phyloP scores from a whole-genome alignment of 2,797 vertebrate genomes.

The Mallotus villosus region DNA sequence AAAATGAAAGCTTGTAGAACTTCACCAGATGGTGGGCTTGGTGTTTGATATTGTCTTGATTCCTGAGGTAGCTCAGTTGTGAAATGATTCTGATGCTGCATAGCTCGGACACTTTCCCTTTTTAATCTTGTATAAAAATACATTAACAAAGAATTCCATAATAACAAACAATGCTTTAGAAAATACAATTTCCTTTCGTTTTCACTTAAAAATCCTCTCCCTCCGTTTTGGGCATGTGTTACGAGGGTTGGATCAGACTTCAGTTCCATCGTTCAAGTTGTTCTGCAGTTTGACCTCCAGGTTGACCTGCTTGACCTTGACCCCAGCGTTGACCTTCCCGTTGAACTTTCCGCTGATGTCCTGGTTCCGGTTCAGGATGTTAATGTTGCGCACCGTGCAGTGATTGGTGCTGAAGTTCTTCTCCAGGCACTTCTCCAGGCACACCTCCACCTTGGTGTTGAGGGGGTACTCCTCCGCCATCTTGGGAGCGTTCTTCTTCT shows the following conservation, averaged over 20 bases:
- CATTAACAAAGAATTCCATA: slow-evolving; percentile 63
- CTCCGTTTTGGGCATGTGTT: not conserved
- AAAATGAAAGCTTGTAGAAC: slow-evolving; percentile 12
- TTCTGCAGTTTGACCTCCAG: slow-evolving; percentile 92
- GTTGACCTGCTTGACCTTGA: slow-evolving; percentile 86
- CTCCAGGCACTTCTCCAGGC: slow-evolving; percentile 76
- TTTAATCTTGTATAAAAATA: slow-evolving; percentile 81
- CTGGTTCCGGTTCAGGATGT: slow-evolving; percentile 74
- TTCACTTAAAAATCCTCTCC: slow-evolving; percentile 42
- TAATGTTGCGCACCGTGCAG: slow-evolving; percentile 85
- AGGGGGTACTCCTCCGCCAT: slow-evolving; percentile 82
- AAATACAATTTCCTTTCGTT: slow-evolving; percentile 62
- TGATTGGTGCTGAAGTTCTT: slow-evolving; percentile 80
- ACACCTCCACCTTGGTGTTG: slow-evolving; percentile 89
- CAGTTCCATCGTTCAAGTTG: slow-evolving; percentile 90
- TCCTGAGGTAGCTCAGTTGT: slow-evolving; percentile 78
- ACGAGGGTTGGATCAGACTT: slow-evolving; percentile 76
- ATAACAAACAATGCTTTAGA: slow-evolving; percentile 72
- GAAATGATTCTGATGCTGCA: slow-evolving; percentile 63
- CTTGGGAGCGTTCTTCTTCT: slow-evolving; percentile 61
- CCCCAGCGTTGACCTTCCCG: slow-evolving; percentile 51
- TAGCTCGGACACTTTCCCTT: slow-evolving; percentile 66
- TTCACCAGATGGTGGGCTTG: slow-evolving; percentile 22
- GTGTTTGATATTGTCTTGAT: slow-evolving; percentile 35
- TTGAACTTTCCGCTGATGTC: slow-evolving; percentile 58